Percentiles rank a stretch among this genome's conserved stretches.
Evolutionary conservation across 2,888 invertebrate species (phyloP).

Genomic region (Oscheius sp.): DNA sequence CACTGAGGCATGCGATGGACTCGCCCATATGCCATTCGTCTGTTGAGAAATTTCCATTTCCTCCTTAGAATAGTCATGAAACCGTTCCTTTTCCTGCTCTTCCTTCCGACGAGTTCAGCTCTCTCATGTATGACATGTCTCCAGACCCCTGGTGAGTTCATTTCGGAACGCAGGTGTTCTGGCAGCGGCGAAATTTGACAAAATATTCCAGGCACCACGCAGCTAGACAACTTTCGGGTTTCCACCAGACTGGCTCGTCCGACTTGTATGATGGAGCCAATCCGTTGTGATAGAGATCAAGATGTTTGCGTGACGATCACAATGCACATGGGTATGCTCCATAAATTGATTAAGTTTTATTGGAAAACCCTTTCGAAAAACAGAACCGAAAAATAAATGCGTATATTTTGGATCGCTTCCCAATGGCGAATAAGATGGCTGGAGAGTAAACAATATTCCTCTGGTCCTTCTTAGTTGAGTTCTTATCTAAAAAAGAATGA

Average conservation of each 20-base stretch:
- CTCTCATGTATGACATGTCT: slow-evolving; percentile 19
- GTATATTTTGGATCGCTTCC: neutral
- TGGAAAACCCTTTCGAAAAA: neutral
- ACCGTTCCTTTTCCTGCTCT: neutral
- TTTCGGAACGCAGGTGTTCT: too few species aligned
- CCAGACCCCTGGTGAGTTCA: slow-evolving; percentile 3
- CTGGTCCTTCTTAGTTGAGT: neutral
- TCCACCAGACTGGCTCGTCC: slow-evolving; percentile 56
- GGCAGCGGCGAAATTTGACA: too few species aligned
- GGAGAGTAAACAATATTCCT: slow-evolving; percentile 11
- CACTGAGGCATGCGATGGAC: slow-evolving; percentile 27
- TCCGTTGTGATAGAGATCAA: slow-evolving; percentile 63
- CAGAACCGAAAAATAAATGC: neutral
- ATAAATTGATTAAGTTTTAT: slow-evolving; percentile 19
- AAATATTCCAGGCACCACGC: slow-evolving; percentile 57
- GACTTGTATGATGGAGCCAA: slow-evolving; percentile 63
- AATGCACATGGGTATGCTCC: slow-evolving; percentile 56
- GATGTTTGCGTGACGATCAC: slow-evolving; percentile 67
- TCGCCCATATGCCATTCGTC: slow-evolving; percentile 4
- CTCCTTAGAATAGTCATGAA: neutral
- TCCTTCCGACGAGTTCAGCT: neutral
- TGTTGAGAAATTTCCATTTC: neutral
- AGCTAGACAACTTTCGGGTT: slow-evolving; percentile 65
- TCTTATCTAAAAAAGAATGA: neutral
- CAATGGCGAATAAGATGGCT: neutral